Conservation (phyloP, 2,113 vertebrate genomes). For the Gobius niger region DNA sequence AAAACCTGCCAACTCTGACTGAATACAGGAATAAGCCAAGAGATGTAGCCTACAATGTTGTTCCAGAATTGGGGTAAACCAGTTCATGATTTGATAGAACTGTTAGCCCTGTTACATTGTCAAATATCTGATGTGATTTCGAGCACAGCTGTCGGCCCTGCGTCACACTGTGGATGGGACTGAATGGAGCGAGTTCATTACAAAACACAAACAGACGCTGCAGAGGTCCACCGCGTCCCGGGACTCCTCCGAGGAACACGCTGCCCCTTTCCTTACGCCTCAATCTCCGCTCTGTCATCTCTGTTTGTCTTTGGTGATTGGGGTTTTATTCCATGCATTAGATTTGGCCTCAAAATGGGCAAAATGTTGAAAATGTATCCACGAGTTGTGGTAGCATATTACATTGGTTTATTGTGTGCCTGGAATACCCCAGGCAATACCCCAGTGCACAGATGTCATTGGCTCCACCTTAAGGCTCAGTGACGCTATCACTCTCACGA, state of each 20-base stretch:
- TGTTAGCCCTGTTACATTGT: slow-evolving; percentile 57
- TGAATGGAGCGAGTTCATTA: slow-evolving; percentile 70
- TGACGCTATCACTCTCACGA: too few relatives aligned
- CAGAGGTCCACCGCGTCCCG: slow-evolving; percentile 40
- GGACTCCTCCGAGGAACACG: slow-evolving; percentile 55
- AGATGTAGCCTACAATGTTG: neutral
- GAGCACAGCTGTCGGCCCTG: slow-evolving; percentile 52
- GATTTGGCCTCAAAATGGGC: neutral
- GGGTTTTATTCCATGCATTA: neutral
- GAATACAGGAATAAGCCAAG: neutral
- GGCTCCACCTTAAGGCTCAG: too few relatives aligned
- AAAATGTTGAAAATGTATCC: neutral
- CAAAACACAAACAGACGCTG: slow-evolving; percentile 66
- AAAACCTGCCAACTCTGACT: too few relatives aligned
- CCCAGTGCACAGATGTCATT: too few relatives aligned
- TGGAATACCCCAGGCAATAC: too few relatives aligned
- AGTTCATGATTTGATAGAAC: slow-evolving; percentile 64
- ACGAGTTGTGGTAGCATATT: neutral
- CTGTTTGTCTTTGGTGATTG: slow-evolving; percentile 1
- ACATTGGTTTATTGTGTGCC: neutral
- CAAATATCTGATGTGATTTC: slow-evolving; percentile 68
- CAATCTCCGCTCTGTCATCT: slow-evolving; percentile 20
- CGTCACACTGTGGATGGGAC: slow-evolving; percentile 56
- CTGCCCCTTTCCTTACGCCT: slow-evolving; percentile 35
- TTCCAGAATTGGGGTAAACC: slow-evolving; percentile 59